Evolutionary conservation across 2,113 vertebrate species (phyloP).

Genomic region (Podilymbus podiceps): DNA sequence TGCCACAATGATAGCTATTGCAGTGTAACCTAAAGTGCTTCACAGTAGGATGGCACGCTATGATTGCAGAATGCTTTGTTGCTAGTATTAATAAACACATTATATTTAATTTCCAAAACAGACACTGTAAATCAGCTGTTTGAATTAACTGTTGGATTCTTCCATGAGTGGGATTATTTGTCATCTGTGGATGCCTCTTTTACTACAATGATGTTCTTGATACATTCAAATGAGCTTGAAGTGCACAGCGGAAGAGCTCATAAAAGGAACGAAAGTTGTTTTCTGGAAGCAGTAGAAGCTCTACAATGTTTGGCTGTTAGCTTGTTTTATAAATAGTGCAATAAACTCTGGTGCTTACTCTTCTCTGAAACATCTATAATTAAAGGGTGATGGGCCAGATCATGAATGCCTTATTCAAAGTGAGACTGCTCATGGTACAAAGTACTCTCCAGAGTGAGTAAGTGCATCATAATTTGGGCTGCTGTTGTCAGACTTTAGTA

Average conservation of each 20-base stretch:
- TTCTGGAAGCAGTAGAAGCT: not conserved
- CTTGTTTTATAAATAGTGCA: constrained; percentile 56
- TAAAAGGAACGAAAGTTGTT: not conserved
- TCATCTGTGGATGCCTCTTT: not conserved
- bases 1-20: not conserved
- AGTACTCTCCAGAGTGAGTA: constrained; percentile 49
- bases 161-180: not conserved
- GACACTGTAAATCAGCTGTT: not conserved
- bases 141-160: not conserved
- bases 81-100: not conserved
- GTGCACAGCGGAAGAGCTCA: not conserved
- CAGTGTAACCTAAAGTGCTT: not conserved
- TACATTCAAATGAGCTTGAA: not conserved
- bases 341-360: constrained; percentile 23
- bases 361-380: constrained; percentile 58
- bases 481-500: constrained; percentile 57
- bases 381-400: constrained; percentile 55
- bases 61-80: not conserved
- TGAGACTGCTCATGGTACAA: constrained; percentile 1
- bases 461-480: constrained; percentile 57
- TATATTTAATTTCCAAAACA: not conserved
- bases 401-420: constrained; percentile 50
- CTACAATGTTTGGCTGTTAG: not conserved
- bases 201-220: not conserved
- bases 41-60: not conserved